Percentiles rank a stretch among this genome's conserved stretches.
These are phyloP conservation scores for Drosophila buzzatii DNA, from an alignment of 2,888 invertebrate species.

Conservation along the genomic window DNA sequence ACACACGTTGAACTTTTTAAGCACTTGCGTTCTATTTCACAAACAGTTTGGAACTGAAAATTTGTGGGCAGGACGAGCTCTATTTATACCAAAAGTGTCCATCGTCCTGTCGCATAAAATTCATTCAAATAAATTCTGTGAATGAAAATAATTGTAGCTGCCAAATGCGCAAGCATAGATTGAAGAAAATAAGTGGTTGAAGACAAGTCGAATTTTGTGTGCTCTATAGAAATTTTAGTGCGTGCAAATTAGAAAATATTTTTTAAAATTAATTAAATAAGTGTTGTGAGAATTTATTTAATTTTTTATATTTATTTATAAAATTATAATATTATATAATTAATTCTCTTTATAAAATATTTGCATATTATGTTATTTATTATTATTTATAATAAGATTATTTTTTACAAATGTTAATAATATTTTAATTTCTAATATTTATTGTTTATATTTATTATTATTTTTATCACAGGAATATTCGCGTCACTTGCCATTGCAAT, in stretches of 20 bases:
- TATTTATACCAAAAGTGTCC: constrained; percentile 63
- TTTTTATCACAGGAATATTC: neutral
- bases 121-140: constrained; percentile 27
- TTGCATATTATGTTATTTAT: neutral
- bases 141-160: constrained; percentile 15
- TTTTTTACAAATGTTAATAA: neutral
- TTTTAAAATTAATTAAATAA: too few species aligned
- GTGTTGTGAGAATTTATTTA: neutral
- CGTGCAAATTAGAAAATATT: neutral
- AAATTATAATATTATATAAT: too few species aligned
- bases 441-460: neutral
- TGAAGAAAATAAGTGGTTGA: neutral
- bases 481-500: too few species aligned
- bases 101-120: constrained; percentile 25
- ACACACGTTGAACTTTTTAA: neutral
- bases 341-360: too few species aligned
- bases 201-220: neutral
- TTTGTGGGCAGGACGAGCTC: constrained; percentile 19
- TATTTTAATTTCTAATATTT: neutral
- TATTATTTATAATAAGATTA: neutral
- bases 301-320: too few species aligned
- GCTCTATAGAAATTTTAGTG: constrained; percentile 9
- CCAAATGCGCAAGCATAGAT: constrained; percentile 3
- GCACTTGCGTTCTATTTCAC: constrained; percentile 24
- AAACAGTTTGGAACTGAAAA: constrained; percentile 46